Evolutionary conservation across 2,797 vertebrate genomes (phyloP), one percentile per base, ranked within the genome.

Genomic region (Betta splendens): DNA sequence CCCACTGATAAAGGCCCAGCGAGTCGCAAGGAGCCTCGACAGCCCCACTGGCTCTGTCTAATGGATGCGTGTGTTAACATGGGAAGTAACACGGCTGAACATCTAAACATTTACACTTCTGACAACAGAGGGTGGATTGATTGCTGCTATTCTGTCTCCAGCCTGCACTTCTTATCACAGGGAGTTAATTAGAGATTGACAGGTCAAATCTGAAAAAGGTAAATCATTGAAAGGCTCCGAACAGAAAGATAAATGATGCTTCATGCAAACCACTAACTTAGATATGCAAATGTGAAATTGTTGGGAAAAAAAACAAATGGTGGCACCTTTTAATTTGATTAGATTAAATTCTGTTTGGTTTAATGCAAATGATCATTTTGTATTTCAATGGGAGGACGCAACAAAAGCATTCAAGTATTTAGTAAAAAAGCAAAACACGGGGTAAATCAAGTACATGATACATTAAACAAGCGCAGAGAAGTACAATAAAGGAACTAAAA

Each of bases 61-160:
- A 85, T 80, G 61, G 73, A 65, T 62, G 51, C 55, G 49, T 58
- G 56, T 62, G 64, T 84, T 67, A 80, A 83, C 84, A 83, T 70
- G 79, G 83, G 84, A 84, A 87, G 79, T 69, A 75, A 84, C 79
- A 70, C 67, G 64, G 74, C 77, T 66, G 75, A 35, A 87, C 75
- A 75, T 81, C 66, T 70, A 87, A 89, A 89, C 80, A 88, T 90
- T 87, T 87, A 82, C 76, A 71, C 74, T 56, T 32, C 16, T 64
- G 69, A 56, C 53, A 22, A 6, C 56, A 23, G 33, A 42, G 53
- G 20, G n/a, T 20, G 76, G 84, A 89, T 75, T 59, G 81, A 88
- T 89, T 2, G 7, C 44, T 9, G 67, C 40, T 43, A 3, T 38
- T 35, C 62, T 33, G 39, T 55, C 65, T 42, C 35, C 43, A 33